Evolutionary conservation across 2,113 vertebrate genomes (phyloP), one percentile per base, ranked within the genome.

Genomic region (Pelecanus crispus): DNA sequence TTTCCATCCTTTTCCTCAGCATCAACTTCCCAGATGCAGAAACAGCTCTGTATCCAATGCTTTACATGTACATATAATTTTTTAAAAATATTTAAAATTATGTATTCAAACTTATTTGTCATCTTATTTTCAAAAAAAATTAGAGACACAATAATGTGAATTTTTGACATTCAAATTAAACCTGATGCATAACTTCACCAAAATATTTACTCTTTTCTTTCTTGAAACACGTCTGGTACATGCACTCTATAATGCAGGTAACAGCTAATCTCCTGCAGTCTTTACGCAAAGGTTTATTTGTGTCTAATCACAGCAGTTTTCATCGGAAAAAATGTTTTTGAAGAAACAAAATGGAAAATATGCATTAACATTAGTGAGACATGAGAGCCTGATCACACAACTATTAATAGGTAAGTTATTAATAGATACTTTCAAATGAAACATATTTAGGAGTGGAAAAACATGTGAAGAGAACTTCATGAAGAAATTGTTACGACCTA

Each of bases 31-130:
- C 63, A 81, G n/a, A 50, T 28, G 79, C 8, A 66, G 25, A 36
- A 11, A 44, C 22, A 42, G 19, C 8, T 65, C 47, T 49, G 22
- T 29, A 29, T 19, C 10, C 45, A 47, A 22, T 14, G 66, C 36
- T 81, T 80, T 22, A 44, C 19, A 42, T 3, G 2, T 13, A 26
- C 10, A n/a, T n/a, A 10, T 10, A 42, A 5, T 5, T 25, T 18
- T 17, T 50, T 6, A 2, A 1, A 93, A 77, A 25, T 32, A 58
- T 14, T 58, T 72, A 13, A 52, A 55, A 59, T 24, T 25, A 67
- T 0, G 0, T 11, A 42, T 32, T 9, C 66, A 14, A 82, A 61
- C 5, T 81, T 36, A 20, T 4, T 61, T 77, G 52, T 25, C 11
- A 52, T 13, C 20, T 36, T 21, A 10, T 17, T 78, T 45, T 17